Percentiles rank a stretch among this genome's conserved stretches.
Evolutionary conservation across 2,797 vertebrate species (phyloP).

Genomic region (Trematomus bernacchii): DNA sequence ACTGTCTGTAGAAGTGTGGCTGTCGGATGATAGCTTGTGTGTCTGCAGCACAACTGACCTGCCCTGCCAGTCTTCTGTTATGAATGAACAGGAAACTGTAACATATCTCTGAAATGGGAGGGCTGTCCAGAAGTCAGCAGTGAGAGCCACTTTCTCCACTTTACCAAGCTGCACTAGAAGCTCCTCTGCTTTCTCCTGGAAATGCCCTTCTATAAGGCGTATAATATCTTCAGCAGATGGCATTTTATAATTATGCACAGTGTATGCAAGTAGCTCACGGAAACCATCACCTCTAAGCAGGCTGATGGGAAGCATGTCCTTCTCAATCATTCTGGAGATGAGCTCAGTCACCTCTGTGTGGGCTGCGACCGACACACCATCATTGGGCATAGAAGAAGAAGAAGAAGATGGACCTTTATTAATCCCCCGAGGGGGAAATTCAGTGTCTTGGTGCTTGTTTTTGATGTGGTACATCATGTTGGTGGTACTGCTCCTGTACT

Average conservation of each 20-base stretch:
- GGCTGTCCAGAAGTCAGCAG: constrained; percentile 72
- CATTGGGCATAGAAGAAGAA: neutral
- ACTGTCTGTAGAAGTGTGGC: neutral
- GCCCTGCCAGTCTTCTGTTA: constrained; percentile 76
- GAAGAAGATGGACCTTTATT: too few species aligned
- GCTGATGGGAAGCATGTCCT: constrained; percentile 73
- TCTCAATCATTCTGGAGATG: constrained; percentile 74
- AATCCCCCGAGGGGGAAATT: too few species aligned
- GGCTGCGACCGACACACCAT: constrained; percentile 29
- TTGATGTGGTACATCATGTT: constrained; percentile 80
- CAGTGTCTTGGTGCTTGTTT: constrained; percentile 66
- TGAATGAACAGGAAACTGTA: constrained; percentile 77
- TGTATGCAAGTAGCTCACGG: constrained; percentile 61
- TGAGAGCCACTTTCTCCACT: constrained; percentile 72
- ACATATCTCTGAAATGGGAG: constrained; percentile 70
- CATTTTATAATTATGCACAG: constrained; percentile 65
- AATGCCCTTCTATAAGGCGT: constrained; percentile 63
- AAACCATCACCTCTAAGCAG: constrained; percentile 67
- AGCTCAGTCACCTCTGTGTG: constrained; percentile 69
- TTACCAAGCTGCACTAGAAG: constrained; percentile 55
- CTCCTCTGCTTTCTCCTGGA: constrained; percentile 65
- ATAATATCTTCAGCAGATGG: constrained; percentile 58
- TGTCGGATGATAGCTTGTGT: constrained; percentile 55
- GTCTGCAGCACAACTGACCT: constrained; percentile 74
- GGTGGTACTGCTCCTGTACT: constrained; percentile 78